Evolutionary conservation across 2,888 invertebrate species (phyloP).

Genomic region (Actias luna): DNA sequence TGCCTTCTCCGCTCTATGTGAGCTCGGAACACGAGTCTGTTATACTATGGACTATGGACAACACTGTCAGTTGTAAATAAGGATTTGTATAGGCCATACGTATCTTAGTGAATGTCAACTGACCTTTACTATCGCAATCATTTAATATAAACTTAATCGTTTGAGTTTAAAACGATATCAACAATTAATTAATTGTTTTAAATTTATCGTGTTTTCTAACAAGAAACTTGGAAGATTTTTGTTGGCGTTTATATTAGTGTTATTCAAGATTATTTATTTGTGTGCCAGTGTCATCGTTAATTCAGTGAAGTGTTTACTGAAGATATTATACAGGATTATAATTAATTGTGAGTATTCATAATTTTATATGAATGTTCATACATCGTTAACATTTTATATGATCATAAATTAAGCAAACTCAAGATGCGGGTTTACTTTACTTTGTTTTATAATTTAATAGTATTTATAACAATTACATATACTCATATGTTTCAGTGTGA

Average conservation of each 20-base stretch:
- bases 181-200: conserved; percentile 38
- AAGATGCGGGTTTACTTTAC: background rate
- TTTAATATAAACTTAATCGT: conserved; percentile 47
- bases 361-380: conserved; percentile 10
- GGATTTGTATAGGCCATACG: conserved; percentile 81
- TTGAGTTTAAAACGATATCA: conserved; percentile 39
- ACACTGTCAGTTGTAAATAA: conserved; percentile 81
- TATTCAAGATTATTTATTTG: conserved; percentile 60
- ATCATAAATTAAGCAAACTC: background rate
- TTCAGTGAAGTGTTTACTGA: conserved; percentile 54
- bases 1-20: conserved; percentile 70
- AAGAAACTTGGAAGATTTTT: conserved; percentile 64
- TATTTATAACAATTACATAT: background rate
- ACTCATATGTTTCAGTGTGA: background rate
- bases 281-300: conserved; percentile 63
- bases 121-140: conserved; percentile 53
- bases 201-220: conserved; percentile 56
- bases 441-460: too few relatives aligned
- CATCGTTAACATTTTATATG: conserved; percentile 14
- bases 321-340: conserved; percentile 57
- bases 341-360: conserved; percentile 59
- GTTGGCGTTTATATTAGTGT: conserved; percentile 57
- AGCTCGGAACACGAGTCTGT: conserved; percentile 63
- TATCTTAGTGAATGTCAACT: conserved; percentile 65
- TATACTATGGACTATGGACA: conserved; percentile 77